Evolutionary conservation across 2,888 invertebrate genomes (phyloP), one percentile per base, ranked within the genome.

Genomic region (Perizoma flavofasciatum): DNA sequence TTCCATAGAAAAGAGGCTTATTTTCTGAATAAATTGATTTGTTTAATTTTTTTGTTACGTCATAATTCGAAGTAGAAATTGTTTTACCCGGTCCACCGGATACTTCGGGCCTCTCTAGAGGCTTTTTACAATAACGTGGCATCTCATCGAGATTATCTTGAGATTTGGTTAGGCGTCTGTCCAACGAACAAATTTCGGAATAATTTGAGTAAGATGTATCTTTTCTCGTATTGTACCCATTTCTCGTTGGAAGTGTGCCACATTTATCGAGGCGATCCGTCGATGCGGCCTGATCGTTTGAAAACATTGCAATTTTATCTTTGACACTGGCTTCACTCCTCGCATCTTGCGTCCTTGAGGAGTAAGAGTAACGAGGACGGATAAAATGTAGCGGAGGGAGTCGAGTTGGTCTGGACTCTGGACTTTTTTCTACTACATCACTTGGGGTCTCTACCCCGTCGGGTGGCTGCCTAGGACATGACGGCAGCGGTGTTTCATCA

Each of bases 221-320:
- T 82, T 91, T 83, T 78, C 83, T 83, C 10, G 82, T 55, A 57
- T 74, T 77, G 52, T 84, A 78, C 58, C 80, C 67, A 64, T 74
- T 81, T 71, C 84, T 84, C 5, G 75, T 64, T 37, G 90, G 90
- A 59, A 91, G 74, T 35, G 90, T 89, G 46, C 89, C 83, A 75
- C 85, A 88, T 77, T 92, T 89, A 65, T 89, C 89, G 54, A 92
- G 71, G 37, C 83, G 81, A 63, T 89, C 87, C 10, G 90, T 74
- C 61, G 91, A 88, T 43, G 83, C 74, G 2, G 86, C 73, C 61
- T 84, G 84, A 63, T 92, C 90, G 69, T 90, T 94, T 47, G 96
- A 96, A 85, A 97, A 97, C 95, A 97, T 96, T 59, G 97, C 97
- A 73, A 97, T 97, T 89, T 97, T 97, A 79, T 97, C 97, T 75